A percentile compares a stretch with the other conserved stretches of the same genome.
These are phyloP conservation scores for Watsonalla binaria DNA, from an alignment of 2,888 invertebrate species.

Conservation along the genomic window DNA sequence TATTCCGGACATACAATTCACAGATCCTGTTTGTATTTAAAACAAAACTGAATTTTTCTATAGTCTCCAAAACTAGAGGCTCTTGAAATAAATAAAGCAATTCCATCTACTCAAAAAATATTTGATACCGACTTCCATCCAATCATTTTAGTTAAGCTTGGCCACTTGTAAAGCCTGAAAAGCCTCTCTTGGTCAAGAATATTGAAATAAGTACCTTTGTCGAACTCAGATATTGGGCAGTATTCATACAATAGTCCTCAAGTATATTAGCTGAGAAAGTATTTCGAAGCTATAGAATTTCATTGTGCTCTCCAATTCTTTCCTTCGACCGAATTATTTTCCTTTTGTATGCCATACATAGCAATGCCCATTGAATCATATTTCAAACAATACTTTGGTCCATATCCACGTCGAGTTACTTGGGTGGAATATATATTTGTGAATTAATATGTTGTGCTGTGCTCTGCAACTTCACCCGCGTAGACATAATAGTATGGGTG, in stretches of 20 bases:
- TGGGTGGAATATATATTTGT: background rate
- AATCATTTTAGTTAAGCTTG: too few relatives aligned
- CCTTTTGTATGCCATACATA: slow-evolving; percentile 16
- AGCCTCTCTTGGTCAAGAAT: too few relatives aligned
- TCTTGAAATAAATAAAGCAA: too few relatives aligned
- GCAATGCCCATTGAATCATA: slow-evolving; percentile 9
- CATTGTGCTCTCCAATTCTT: background rate
- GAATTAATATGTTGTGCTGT: background rate
- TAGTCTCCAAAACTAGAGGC: too few relatives aligned
- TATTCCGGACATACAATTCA: too few relatives aligned
- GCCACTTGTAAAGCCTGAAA: too few relatives aligned
- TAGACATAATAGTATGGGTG: too few relatives aligned
- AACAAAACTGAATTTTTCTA: too few relatives aligned
- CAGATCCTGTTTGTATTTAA: too few relatives aligned
- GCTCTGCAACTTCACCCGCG: too few relatives aligned
- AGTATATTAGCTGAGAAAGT: background rate
- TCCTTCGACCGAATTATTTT: slow-evolving; percentile 13
- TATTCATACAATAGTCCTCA: background rate
- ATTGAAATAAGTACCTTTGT: background rate
- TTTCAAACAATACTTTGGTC: slow-evolving; percentile 14
- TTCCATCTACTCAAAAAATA: too few relatives aligned
- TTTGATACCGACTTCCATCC: too few relatives aligned
- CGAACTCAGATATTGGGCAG: background rate
- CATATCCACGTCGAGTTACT: background rate
- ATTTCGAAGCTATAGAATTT: background rate